These are phyloP conservation scores for Fragum fragum DNA, from an alignment of 2,888 invertebrate species.

Conservation along the genomic window DNA sequence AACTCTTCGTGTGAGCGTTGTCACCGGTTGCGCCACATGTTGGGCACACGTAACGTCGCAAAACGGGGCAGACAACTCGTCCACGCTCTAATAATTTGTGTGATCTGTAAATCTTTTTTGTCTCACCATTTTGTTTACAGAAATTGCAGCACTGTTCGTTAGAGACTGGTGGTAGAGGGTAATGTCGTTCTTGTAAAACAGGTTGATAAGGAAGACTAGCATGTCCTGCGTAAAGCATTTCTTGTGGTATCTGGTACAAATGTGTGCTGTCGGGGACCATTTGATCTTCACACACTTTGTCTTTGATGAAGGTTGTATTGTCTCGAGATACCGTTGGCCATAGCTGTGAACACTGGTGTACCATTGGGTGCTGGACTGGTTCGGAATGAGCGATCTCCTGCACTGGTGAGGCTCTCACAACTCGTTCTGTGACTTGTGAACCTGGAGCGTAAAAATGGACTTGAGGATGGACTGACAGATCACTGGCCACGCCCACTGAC, in stretches of 20 bases:
- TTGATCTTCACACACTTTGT: too few relatives aligned
- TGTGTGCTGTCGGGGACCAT: too few relatives aligned
- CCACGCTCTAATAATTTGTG: conserved; percentile 91
- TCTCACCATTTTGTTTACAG: conserved; percentile 93
- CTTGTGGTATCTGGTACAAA: too few relatives aligned
- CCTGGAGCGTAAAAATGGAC: too few relatives aligned
- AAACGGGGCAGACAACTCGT: conserved; percentile 91
- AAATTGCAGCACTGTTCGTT: conserved; percentile 81
- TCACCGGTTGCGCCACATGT: conserved; percentile 91
- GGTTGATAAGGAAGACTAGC: neutral
- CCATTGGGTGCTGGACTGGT: neutral
- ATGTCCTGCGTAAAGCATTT: too few relatives aligned
- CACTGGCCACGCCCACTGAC: too few relatives aligned
- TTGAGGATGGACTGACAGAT: too few relatives aligned
- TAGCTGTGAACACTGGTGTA: neutral
- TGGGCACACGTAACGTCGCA: conserved; percentile 91
- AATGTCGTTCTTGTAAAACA: neutral
- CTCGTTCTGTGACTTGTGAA: too few relatives aligned
- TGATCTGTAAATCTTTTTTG: conserved; percentile 89
- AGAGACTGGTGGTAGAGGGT: neutral
- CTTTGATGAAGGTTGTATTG: too few relatives aligned
- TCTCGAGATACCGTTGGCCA: too few relatives aligned
- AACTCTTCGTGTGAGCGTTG: conserved; percentile 92
- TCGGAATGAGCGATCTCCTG: neutral
- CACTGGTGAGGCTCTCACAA: neutral